Evolutionary conservation across 2,797 vertebrate genomes (phyloP).

Genomic region (Anguilla megastoma): DNA sequence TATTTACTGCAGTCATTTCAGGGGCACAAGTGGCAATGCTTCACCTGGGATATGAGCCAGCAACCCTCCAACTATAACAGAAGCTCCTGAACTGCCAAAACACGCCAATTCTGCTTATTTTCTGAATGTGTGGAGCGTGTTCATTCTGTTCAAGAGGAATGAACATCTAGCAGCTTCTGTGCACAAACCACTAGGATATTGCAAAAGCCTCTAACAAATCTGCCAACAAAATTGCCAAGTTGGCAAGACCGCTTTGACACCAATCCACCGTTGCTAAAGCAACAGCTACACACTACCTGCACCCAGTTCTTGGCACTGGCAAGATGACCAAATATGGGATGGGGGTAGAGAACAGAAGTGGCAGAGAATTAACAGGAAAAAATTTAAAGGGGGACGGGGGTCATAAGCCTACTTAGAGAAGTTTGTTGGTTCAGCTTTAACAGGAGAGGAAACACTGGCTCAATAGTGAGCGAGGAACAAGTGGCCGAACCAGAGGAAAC

Average conservation of each 20-base stretch:
- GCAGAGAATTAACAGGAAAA: conserved; percentile 1
- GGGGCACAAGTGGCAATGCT: not conserved
- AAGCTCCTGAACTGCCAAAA: not conserved
- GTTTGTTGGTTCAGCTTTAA: not conserved
- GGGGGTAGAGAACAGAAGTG: not conserved
- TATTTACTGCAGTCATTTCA: not conserved
- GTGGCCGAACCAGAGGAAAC: not conserved
- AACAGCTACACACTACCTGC: conserved; percentile 12
- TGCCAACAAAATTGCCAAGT: not conserved
- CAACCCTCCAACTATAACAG: not conserved
- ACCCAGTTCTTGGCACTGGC: not conserved
- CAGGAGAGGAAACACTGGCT: not conserved
- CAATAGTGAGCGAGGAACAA: conserved; percentile 35
- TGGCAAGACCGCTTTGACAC: conserved; percentile 11
- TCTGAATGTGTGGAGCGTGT: not conserved
- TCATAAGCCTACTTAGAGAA: not conserved
- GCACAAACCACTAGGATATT: not conserved
- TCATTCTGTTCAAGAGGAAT: not conserved
- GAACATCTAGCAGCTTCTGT: not conserved
- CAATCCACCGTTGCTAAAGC: conserved; percentile 4
- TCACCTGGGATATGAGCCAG: not conserved
- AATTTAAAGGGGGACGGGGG: not conserved
- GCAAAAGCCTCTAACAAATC: not conserved
- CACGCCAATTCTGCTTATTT: not conserved
- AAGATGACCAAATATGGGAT: not conserved